Percentiles rank a stretch among this genome's conserved stretches.
Conservation (phyloP, 1,140 invertebrate genomes). For the Diuraphis noxia region DNA sequence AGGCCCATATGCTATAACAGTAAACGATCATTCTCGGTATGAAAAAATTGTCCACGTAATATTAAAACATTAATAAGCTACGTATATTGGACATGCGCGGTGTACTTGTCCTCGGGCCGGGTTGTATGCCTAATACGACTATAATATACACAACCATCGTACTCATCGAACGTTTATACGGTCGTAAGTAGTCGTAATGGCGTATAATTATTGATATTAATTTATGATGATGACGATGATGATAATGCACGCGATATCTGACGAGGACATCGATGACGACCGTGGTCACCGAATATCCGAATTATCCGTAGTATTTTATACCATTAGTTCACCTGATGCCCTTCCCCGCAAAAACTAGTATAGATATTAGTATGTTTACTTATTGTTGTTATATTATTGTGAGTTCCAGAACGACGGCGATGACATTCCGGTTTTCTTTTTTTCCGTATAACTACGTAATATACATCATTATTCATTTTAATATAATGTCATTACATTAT, state of each 20-base stretch:
- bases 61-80: neutral
- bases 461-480: neutral
- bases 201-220: neutral
- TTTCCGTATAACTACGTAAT: neutral
- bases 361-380: neutral
- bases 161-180: neutral
- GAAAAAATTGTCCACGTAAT: neutral
- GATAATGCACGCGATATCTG: neutral
- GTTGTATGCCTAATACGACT: neutral
- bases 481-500: neutral
- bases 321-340: neutral
- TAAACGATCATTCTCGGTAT: neutral
- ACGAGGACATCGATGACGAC: neutral
- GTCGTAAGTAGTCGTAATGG: neutral
- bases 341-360: neutral
- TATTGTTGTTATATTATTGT: neutral
- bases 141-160: neutral
- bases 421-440: slow-evolving; percentile 7
- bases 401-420: neutral
- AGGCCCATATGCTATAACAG: no score
- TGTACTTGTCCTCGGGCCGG: neutral
- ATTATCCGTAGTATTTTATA: neutral
- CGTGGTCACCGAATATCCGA: neutral
- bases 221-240: neutral
- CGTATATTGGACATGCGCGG: no score